Evolutionary conservation across 2,888 invertebrate species (phyloP).

Genomic region (Drosophila ochracea): DNA sequence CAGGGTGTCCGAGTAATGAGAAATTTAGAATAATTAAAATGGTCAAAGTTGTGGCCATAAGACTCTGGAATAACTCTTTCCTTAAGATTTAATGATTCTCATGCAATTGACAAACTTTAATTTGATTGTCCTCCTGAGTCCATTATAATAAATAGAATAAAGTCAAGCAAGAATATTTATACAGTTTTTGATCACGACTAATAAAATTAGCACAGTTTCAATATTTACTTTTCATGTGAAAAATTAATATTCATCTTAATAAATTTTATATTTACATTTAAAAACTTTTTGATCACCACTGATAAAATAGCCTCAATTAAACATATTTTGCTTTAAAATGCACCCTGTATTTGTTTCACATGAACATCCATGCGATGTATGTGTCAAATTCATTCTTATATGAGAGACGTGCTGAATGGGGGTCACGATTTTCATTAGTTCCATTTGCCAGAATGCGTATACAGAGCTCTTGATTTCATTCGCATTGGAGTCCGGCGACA

Average conservation of each 20-base stretch:
- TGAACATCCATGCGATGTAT: constrained; percentile 1
- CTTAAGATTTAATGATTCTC: not conserved
- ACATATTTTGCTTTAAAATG: not conserved
- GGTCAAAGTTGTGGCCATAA: not conserved
- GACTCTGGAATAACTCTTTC: not conserved
- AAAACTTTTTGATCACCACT: not conserved
- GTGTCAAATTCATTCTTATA: constrained; percentile 19
- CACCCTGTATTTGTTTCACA: constrained; percentile 32
- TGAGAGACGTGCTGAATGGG: constrained; percentile 46
- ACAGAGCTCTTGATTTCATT: constrained; percentile 3
- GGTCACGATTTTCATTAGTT: constrained; percentile 84
- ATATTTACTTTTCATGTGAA: not conserved
- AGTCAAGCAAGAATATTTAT: not conserved
- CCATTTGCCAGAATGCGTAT: constrained; percentile 54
- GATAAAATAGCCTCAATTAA: not conserved
- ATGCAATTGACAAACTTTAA: not conserved
- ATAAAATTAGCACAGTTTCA: not conserved
- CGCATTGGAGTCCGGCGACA: constrained; percentile 51
- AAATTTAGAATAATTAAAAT: not conserved
- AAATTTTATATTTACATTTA: not conserved
- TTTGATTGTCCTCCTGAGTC: not conserved
- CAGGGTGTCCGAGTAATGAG: constrained; percentile 27
- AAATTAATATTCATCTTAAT: not conserved
- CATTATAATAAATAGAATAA: not conserved
- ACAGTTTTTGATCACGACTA: not conserved